Evolutionary conservation across 2,797 vertebrate species (phyloP).

Genomic region (Tapera naevia): DNA sequence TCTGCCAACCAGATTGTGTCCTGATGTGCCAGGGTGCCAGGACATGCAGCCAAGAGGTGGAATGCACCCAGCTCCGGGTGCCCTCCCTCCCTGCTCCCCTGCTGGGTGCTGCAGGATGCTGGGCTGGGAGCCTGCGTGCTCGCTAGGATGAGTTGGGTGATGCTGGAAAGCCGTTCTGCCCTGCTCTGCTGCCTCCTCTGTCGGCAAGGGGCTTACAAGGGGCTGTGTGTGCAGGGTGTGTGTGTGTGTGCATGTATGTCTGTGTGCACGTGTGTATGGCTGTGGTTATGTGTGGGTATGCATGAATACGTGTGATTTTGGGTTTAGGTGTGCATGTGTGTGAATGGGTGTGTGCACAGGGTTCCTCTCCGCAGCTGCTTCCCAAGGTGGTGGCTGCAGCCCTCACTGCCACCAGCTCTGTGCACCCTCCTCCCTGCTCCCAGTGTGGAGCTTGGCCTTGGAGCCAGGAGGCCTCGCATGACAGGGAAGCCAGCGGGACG

Average conservation of each 20-base stretch:
- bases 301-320: no score
- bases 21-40: not conserved
- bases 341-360: no score
- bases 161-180: not conserved
- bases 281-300: no score
- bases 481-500: fast-evolving
- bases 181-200: not conserved
- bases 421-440: not conserved
- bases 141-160: not conserved
- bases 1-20: conserved; percentile 31
- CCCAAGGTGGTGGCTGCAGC: not conserved
- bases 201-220: not conserved
- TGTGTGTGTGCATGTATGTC: no score
- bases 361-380: not conserved
- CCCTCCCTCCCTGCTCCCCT: not conserved
- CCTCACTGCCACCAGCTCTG: fast-evolving
- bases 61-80: not conserved
- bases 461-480: not conserved
- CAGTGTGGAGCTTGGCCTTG: fast-evolving
- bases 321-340: no score
- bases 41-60: not conserved
- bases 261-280: fast-evolving
- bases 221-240: not conserved
- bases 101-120: not conserved
- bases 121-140: not conserved